Evolutionary conservation across 2,888 invertebrate genomes (phyloP), one percentile per base, ranked within the genome.

Genomic region (Phragmatobia fuliginosa): DNA sequence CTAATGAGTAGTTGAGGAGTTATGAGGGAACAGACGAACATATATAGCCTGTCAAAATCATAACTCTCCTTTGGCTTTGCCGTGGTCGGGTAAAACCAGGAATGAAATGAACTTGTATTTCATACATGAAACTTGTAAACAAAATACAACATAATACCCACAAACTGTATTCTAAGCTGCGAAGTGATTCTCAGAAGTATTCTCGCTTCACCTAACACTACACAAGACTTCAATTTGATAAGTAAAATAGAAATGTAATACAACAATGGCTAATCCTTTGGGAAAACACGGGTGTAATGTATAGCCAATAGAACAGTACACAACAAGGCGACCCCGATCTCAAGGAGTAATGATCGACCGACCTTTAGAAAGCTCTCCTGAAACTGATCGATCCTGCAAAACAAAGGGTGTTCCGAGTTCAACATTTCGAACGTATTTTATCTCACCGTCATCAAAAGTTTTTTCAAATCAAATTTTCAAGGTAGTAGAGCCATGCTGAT

Each of bases 281-380:
- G 28, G 28, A 56, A 64, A 36, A 49, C 63, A 64, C 49, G 32
- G 49, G 49, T 64, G 49, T 64, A 64, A 64, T 25, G 49, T 64
- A 52, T 64, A 64, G 45, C 49, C 63, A 25, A 56, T 56, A 59
- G 52, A 66, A 66, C 31, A 28, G 11, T 38, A 41, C 41, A 56
- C 52, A 38, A 52, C 18, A 59, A 25, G 41, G 32, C 63, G 38
- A 63, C 33, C 63, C 33, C 56, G 58, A 58, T 63, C 63, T 56
- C 56, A 21, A 68, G 62, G 62, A 68, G 62, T 63, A 68, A 68
- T 68, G 63, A 56, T 45, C 68, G 56, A 14, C 68, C 68, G 68
- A 21, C 59, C 68, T 45, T 60, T 41, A 59, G 33, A 21, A 25
- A 33, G 63, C 59, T 64, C 62, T 33, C 45, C n/a, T 58, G 65